phyloP scores from a whole-genome alignment of 2,888 invertebrate genomes.

The Nesidiocoris tenuis region DNA sequence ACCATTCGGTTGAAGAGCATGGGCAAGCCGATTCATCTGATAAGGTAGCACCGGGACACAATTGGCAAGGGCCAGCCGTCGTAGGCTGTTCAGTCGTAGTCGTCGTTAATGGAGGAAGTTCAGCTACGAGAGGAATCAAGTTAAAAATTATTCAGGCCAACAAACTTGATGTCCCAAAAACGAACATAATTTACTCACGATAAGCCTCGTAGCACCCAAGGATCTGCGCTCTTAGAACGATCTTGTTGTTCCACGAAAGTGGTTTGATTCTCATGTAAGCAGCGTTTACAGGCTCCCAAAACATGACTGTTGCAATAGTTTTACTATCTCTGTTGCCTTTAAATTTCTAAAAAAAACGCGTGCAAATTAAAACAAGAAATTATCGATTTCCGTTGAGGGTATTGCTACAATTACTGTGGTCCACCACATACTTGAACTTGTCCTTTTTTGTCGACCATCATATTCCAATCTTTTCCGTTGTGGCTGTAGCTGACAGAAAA shows the following conservation, averaged over 20 bases:
- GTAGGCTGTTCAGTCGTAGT: conserved; percentile 42
- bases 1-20: conserved; percentile 62
- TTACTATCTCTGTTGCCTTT: conserved; percentile 70
- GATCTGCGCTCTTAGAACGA: conserved; percentile 74
- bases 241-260: conserved; percentile 68
- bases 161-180: too few relatives aligned
- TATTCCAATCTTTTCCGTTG: conserved; percentile 70
- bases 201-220: conserved; percentile 77
- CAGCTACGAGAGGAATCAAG: conserved; percentile 17
- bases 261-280: conserved; percentile 72
- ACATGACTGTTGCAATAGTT: conserved; percentile 64
- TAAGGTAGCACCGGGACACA: conserved; percentile 53
- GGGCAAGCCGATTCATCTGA: conserved; percentile 37
- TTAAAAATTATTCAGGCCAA: too few relatives aligned
- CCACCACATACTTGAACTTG: conserved; percentile 59
- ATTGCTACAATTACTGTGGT: too few relatives aligned
- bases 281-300: conserved; percentile 71
- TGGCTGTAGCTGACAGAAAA: conserved; percentile 73
- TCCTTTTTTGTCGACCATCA: conserved; percentile 61
- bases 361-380: too few relatives aligned
- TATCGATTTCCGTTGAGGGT: too few relatives aligned
- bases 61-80: conserved; percentile 49
- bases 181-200: too few relatives aligned
- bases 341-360: conserved; percentile 58
- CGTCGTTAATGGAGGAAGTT: conserved; percentile 13